phyloP scores from a whole-genome alignment of 2,888 invertebrate genomes.

The Icerya purchasi region DNA sequence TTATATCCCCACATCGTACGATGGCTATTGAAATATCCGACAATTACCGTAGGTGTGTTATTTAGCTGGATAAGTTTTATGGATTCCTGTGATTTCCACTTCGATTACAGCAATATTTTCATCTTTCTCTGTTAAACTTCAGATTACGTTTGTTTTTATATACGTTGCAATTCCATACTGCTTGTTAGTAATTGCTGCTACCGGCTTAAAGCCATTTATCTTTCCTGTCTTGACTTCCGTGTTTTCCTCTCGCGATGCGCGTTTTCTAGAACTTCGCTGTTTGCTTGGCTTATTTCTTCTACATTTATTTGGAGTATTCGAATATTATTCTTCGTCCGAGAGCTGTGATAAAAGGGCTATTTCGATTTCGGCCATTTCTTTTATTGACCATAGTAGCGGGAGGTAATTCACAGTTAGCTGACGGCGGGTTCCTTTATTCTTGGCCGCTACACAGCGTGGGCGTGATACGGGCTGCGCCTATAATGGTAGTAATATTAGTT shows the following conservation, averaged over 20 bases:
- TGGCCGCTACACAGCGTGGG: neutral
- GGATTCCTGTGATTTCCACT: too few relatives aligned
- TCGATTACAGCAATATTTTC: too few relatives aligned
- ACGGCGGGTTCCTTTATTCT: neutral
- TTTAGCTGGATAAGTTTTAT: too few relatives aligned
- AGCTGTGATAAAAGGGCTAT: neutral
- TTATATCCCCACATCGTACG: too few relatives aligned
- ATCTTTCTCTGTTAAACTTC: too few relatives aligned
- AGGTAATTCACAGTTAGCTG: neutral
- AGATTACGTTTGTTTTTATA: neutral
- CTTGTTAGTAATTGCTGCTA: neutral
- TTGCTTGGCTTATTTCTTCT: neutral
- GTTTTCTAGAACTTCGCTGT: neutral
- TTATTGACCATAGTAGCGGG: neutral
- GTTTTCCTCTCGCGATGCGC: neutral
- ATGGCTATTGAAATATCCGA: too few relatives aligned
- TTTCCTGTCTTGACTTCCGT: neutral
- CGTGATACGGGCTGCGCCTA: neutral
- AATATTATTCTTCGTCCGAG: neutral
- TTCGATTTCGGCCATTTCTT: neutral
- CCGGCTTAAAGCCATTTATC: neutral
- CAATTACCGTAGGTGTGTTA: too few relatives aligned
- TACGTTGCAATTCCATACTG: neutral
- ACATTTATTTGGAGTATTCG: neutral
- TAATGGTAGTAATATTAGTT: too few relatives aligned